phyloP scores from a whole-genome alignment of 1,140 invertebrate species.

The Cepaea nemoralis region DNA sequence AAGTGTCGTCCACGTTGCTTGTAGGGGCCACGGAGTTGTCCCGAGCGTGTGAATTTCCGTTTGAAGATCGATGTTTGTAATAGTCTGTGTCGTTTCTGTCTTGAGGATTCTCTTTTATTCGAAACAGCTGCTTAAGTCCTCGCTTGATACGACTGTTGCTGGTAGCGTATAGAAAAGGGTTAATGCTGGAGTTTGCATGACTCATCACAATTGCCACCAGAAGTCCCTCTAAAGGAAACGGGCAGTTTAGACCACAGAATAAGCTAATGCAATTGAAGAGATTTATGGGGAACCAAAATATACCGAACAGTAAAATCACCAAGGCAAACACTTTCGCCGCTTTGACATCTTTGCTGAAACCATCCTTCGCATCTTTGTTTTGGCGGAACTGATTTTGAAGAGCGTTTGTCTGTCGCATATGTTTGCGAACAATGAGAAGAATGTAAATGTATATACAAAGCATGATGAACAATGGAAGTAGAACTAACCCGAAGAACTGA shows the following conservation, averaged over 20 bases:
- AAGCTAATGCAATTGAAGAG: constrained; percentile 61
- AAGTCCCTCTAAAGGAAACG: constrained; percentile 52
- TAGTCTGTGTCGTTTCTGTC: constrained; percentile 8
- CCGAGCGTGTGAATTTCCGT: neutral
- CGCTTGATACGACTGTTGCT: constrained; percentile 87
- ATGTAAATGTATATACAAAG: constrained; percentile 67
- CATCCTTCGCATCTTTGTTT: neutral
- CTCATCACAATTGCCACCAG: constrained; percentile 77
- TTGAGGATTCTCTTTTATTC: neutral
- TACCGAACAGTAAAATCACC: constrained; percentile 63
- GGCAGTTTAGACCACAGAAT: constrained; percentile 43
- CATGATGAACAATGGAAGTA: constrained; percentile 67
- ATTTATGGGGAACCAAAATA: constrained; percentile 69
- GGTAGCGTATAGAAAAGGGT: constrained; percentile 77
- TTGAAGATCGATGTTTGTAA: neutral
- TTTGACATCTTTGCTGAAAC: constrained; percentile 59
- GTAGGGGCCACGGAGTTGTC: neutral
- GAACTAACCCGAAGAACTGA: constrained; percentile 66
- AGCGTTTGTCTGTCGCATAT: constrained; percentile 47
- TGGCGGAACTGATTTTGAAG: constrained; percentile 21
- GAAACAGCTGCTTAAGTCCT: constrained; percentile 76
- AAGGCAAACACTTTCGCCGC: constrained; percentile 67
- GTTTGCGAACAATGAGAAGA: constrained; percentile 59
- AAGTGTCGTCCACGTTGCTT: neutral
- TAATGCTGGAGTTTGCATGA: constrained; percentile 75